These are phyloP conservation scores for Picus viridis DNA, from an alignment of 2,797 vertebrate genomes.

Conservation along the genomic window DNA sequence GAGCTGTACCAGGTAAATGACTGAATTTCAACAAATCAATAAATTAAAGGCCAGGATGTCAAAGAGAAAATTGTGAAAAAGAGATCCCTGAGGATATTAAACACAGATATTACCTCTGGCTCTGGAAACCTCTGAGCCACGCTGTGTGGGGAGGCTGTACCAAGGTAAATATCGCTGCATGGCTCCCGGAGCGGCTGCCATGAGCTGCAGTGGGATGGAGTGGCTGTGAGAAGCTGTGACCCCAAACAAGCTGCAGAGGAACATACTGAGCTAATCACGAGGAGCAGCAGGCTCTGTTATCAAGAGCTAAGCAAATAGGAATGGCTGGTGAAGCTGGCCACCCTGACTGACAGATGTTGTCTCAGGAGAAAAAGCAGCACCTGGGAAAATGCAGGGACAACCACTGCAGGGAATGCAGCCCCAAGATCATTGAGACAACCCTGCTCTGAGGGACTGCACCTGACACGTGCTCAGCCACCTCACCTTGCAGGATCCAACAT, in stretches of 20 bases:
- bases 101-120: background rate
- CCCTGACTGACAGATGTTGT: background rate
- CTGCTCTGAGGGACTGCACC: accelerated
- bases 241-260: background rate
- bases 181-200: background rate
- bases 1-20: background rate
- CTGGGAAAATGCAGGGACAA: background rate
- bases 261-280: background rate
- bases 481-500: background rate
- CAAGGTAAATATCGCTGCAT: background rate
- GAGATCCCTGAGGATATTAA: background rate
- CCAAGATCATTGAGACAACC: background rate
- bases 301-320: background rate
- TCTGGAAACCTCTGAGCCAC: slow-evolving; percentile 2
- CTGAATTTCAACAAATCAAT: slow-evolving; percentile 19
- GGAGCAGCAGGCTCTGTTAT: background rate
- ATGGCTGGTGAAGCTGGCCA: background rate
- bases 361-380: background rate
- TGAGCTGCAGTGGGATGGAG: background rate
- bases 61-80: background rate
- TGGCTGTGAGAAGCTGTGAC: background rate
- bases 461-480: accelerated
- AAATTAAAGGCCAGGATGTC: background rate
- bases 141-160: background rate
- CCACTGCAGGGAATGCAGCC: accelerated